A percentile compares a stretch with the other conserved stretches of the same genome.
Conservation (phyloP, 1,140 invertebrate species). For the Saxidomus purpurata region DNA sequence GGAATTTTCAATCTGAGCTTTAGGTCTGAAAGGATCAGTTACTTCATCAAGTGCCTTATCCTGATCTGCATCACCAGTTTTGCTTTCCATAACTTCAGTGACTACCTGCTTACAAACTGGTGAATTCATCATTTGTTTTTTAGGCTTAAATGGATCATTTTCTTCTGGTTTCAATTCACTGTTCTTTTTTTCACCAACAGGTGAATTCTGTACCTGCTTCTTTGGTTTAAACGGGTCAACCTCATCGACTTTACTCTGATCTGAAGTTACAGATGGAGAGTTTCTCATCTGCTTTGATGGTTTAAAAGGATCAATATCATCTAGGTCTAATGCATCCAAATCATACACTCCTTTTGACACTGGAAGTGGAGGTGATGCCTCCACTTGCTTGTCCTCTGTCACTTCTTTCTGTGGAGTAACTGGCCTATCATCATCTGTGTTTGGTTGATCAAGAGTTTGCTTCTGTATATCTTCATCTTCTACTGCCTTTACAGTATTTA, state of each 20-base stretch:
- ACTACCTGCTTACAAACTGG: not conserved
- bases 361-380: constrained; percentile 31
- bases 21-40: constrained; percentile 7
- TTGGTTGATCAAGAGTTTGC: not conserved
- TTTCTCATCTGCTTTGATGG: constrained; percentile 45
- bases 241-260: not conserved
- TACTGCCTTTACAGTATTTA: not conserved
- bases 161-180: not conserved
- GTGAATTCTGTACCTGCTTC: constrained; percentile 48
- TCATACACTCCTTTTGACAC: constrained; percentile 19
- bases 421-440: not conserved
- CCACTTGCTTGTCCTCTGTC: not conserved
- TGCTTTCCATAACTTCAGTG: not conserved
- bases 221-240: constrained; percentile 57
- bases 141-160: constrained; percentile 44
- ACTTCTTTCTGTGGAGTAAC: constrained; percentile 13
- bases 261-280: not conserved
- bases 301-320: constrained; percentile 60
- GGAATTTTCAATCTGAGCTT: constrained; percentile 30
- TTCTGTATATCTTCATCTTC: not conserved
- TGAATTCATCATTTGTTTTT: constrained; percentile 46
- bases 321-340: constrained; percentile 38
- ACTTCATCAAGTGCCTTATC: not conserved
- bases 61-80: not conserved
- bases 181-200: not conserved